phyloP scores from a whole-genome alignment of 2,888 invertebrate genomes.

The Drosophila fungiperda region DNA sequence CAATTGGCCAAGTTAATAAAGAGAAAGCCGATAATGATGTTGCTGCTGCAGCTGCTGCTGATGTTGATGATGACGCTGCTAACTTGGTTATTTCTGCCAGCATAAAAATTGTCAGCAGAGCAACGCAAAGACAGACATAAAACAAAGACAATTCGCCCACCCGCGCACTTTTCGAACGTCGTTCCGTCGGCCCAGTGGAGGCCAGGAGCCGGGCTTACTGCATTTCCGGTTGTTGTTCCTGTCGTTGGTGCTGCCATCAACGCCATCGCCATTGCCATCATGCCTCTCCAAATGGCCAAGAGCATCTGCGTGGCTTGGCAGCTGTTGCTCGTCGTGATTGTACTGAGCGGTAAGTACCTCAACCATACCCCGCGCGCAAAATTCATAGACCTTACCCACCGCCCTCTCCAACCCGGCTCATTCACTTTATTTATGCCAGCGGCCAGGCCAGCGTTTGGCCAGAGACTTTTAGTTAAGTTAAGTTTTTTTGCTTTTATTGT shows the following conservation, averaged over 20 bases:
- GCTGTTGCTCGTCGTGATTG: constrained; percentile 73
- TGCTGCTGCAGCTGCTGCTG: constrained; percentile 61
- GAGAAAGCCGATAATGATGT: constrained; percentile 67
- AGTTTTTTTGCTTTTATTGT: constrained; percentile 64
- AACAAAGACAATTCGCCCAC: constrained; percentile 25
- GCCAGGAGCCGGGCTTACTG: constrained; percentile 57
- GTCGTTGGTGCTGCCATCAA: constrained; percentile 37
- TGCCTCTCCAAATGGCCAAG: constrained; percentile 62
- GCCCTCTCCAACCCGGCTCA: no score
- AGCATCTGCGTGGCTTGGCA: constrained; percentile 72
- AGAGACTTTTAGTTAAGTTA: constrained; percentile 47
- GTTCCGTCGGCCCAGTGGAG: neutral
- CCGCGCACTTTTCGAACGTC: neutral
- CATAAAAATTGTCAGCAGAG: constrained; percentile 51
- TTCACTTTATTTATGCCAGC: constrained; percentile 43
- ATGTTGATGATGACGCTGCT: constrained; percentile 74
- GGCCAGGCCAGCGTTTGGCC: constrained; percentile 16
- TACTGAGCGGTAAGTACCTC: constrained; percentile 80
- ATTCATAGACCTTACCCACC: neutral
- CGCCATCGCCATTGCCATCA: constrained; percentile 29
- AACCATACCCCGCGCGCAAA: neutral
- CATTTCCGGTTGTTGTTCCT: constrained; percentile 78
- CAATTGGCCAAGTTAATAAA: constrained; percentile 82
- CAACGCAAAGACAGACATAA: constrained; percentile 20
- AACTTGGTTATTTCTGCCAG: constrained; percentile 77